Evolutionary conservation across 2,113 vertebrate genomes (phyloP).

Genomic region (Barnardius zonarius): DNA sequence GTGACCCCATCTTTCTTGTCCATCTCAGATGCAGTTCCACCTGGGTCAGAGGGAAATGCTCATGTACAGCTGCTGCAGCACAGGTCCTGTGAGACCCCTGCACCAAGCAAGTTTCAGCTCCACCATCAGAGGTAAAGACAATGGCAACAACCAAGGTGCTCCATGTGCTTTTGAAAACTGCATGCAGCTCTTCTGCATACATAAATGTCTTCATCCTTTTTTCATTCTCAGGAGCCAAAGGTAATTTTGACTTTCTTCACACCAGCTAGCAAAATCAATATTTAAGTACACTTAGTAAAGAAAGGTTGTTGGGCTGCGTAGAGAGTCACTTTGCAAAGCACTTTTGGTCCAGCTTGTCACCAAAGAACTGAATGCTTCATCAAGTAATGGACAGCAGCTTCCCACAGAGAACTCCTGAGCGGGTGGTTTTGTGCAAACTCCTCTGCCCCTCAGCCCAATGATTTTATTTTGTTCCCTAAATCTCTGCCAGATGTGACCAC

Average conservation of each 20-base stretch:
- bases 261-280: background rate
- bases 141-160: background rate
- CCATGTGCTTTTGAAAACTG: background rate
- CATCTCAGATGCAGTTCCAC: background rate
- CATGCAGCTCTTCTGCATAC: background rate
- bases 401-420: background rate
- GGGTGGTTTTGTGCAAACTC: background rate
- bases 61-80: background rate
- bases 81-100: background rate
- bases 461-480: background rate
- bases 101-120: background rate
- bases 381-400: background rate
- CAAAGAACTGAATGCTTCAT: background rate
- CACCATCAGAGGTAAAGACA: background rate
- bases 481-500: background rate
- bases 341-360: background rate
- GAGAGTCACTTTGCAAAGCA: background rate
- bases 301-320: background rate
- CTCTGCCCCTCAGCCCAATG: background rate
- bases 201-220: background rate
- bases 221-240: background rate
- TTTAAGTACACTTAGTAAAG: background rate
- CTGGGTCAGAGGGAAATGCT: background rate
- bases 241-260: background rate
- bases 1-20: background rate